A percentile compares a stretch with the other conserved stretches of the same genome.
These are phyloP conservation scores for Hoplostethus mediterraneus DNA, from an alignment of 2,797 vertebrate genomes.

Conservation along the genomic window DNA sequence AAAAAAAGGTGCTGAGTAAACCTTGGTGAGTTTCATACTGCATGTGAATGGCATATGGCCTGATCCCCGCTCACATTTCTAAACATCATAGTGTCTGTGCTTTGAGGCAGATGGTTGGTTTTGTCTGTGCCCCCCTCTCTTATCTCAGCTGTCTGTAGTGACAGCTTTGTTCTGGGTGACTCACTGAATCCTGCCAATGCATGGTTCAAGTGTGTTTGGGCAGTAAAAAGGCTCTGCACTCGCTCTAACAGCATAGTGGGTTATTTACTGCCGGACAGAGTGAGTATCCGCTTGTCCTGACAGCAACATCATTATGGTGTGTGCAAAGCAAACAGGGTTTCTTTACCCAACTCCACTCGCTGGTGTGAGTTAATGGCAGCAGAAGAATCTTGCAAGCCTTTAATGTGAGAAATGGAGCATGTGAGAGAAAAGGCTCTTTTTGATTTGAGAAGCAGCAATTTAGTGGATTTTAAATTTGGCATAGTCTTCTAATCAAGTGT, in stretches of 20 bases:
- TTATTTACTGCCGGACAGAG: constrained; percentile 75
- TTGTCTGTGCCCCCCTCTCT: constrained; percentile 46
- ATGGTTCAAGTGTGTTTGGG: constrained; percentile 73
- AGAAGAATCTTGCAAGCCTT: constrained; percentile 46
- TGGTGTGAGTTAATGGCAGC: constrained; percentile 67
- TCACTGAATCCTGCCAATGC: constrained; percentile 55
- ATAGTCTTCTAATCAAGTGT: constrained; percentile 33
- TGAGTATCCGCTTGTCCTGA: constrained; percentile 62
- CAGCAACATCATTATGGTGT: constrained; percentile 84
- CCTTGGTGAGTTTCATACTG: not conserved
- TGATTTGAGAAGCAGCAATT: constrained; percentile 41
- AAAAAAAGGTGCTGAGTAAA: not conserved
- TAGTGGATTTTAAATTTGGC: constrained; percentile 43
- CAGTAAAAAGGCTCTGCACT: constrained; percentile 71
- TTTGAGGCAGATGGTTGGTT: constrained; percentile 44
- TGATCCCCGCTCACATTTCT: constrained; percentile 28
- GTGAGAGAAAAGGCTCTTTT: constrained; percentile 27
- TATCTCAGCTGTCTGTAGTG: constrained; percentile 52
- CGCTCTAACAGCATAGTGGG: constrained; percentile 47
- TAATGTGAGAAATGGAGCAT: constrained; percentile 57
- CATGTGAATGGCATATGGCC: not conserved
- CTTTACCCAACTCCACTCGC: constrained; percentile 69
- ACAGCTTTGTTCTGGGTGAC: constrained; percentile 66
- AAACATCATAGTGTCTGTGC: constrained; percentile 19
- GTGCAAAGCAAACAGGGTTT: constrained; percentile 80